A percentile compares a stretch with the other conserved stretches of the same genome.
Evolutionary conservation across 2,888 invertebrate genomes (phyloP).

Genomic region (Tortrix viridana): DNA sequence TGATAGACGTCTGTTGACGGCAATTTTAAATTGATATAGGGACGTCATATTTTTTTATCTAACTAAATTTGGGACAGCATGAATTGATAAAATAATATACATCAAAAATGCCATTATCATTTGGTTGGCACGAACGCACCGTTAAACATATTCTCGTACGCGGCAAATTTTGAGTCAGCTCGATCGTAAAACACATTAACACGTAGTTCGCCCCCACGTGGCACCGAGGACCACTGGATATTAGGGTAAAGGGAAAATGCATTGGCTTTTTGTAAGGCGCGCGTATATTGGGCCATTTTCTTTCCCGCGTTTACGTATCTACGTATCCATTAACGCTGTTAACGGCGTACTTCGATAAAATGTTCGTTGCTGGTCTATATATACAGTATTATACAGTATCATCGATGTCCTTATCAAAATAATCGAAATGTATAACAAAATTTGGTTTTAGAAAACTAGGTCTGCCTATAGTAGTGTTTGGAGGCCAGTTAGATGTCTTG

Average conservation of each 20-base stretch:
- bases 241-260: conserved; percentile 73
- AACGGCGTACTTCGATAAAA: conserved; percentile 22
- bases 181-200: conserved; percentile 78
- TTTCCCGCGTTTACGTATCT: conserved; percentile 18
- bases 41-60: conserved; percentile 3
- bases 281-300: conserved; percentile 64
- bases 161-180: conserved; percentile 59
- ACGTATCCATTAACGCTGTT: conserved; percentile 30
- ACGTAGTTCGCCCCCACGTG: conserved; percentile 67
- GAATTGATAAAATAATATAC: background rate
- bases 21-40: conserved; percentile 21
- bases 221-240: conserved; percentile 54
- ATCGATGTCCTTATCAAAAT: conserved; percentile 3
- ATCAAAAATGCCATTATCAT: conserved; percentile 11
- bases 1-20: conserved; percentile 11
- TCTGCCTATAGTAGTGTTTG: no score
- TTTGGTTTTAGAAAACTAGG: no score
- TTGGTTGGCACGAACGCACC: conserved; percentile 3
- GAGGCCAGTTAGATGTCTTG: no score
- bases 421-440: background rate
- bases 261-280: conserved; percentile 79
- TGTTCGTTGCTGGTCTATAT: conserved; percentile 17
- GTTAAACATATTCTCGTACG: conserved; percentile 41
- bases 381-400: conserved; percentile 3
- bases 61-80: background rate